Percentiles rank a stretch among this genome's conserved stretches.
Evolutionary conservation across 2,888 invertebrate species (phyloP).

Genomic region (Himalopsyche japonica): DNA sequence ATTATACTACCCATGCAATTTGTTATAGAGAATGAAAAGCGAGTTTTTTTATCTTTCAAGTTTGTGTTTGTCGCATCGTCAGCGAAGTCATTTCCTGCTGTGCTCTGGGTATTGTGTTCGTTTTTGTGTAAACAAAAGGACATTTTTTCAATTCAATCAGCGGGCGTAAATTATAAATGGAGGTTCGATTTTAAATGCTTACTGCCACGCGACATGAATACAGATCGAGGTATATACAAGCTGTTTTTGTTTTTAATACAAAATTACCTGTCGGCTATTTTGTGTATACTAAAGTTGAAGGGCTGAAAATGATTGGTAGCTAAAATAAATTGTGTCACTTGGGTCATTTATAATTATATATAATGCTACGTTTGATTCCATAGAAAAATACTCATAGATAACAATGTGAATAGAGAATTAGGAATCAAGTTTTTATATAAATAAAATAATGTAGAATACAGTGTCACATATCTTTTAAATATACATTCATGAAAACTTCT

Average conservation of each 20-base stretch:
- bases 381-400: too few species aligned
- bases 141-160: neutral
- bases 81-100: neutral
- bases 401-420: too few species aligned
- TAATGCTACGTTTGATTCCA: too few species aligned
- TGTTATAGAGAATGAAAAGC: neutral
- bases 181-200: neutral
- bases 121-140: neutral
- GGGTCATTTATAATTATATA: too few species aligned
- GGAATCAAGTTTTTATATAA: too few species aligned
- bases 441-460: too few species aligned
- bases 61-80: neutral
- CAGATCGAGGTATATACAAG: neutral
- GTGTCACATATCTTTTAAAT: too few species aligned
- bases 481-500: too few species aligned
- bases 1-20: neutral
- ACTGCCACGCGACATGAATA: neutral
- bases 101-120: neutral
- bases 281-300: too few species aligned
- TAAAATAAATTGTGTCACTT: too few species aligned
- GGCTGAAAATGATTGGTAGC: too few species aligned
- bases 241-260: neutral
- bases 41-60: neutral
- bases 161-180: neutral
- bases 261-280: neutral